These are phyloP conservation scores for Pinctada fucata DNA, from an alignment of 2,888 invertebrate genomes.

Conservation along the genomic window DNA sequence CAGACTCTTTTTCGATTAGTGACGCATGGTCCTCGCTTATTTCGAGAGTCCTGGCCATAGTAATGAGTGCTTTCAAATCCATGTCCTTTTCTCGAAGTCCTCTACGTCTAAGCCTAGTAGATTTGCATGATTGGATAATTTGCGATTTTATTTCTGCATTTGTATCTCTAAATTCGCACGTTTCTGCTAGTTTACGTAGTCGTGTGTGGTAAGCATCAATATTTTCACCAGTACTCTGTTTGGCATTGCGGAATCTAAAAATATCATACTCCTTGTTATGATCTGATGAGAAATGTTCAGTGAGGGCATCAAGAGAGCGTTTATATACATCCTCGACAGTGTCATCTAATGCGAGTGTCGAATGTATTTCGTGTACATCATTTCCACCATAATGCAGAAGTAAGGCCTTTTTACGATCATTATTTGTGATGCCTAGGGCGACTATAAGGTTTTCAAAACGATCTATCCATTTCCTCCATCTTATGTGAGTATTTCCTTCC, in stretches of 20 bases:
- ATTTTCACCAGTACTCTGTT: conserved; percentile 12
- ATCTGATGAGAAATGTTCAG: conserved; percentile 10
- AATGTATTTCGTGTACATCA: conserved; percentile 4
- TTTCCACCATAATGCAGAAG: conserved; percentile 21
- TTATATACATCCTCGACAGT: conserved; percentile 20
- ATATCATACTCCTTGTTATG: conserved; percentile 23
- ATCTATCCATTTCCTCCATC: conserved; percentile 12
- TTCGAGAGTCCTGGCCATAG: conserved; percentile 23
- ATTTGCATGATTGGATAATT: conserved; percentile 27
- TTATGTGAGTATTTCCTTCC: no score
- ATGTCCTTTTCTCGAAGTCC: conserved; percentile 15
- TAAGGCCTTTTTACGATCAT: conserved; percentile 14
- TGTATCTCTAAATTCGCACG: conserved; percentile 16
- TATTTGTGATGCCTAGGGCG: no score
- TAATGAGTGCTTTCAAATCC: not conserved
- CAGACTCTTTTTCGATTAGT: conserved; percentile 2
- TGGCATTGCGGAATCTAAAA: conserved; percentile 6
- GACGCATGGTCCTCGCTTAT: conserved; percentile 22
- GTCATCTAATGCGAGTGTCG: conserved; percentile 2
- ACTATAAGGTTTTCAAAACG: conserved; percentile 1
- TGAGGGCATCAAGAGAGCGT: conserved; percentile 20
- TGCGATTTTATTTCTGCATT: conserved; percentile 16
- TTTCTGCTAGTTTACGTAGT: conserved; percentile 18
- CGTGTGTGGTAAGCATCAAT: conserved; percentile 16
- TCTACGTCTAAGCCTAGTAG: not conserved